A percentile compares a stretch with the other conserved stretches of the same genome.
phyloP scores from a whole-genome alignment of 1,140 invertebrate genomes.

The Dolichoris vasculosae region DNA sequence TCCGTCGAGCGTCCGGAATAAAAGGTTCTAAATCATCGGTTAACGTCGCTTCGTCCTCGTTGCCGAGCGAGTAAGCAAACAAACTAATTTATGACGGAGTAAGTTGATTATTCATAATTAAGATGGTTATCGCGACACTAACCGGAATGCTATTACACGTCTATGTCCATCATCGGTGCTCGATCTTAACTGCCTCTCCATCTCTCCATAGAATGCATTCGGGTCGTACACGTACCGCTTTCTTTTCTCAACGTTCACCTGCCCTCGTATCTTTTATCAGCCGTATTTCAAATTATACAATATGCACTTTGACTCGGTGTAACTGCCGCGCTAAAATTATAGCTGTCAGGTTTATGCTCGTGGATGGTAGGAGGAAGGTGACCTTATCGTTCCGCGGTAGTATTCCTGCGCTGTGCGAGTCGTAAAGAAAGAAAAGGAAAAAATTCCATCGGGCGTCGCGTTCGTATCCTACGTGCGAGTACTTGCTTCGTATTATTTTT shows the following conservation, averaged over 20 bases:
- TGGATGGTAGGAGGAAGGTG: not conserved
- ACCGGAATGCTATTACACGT: not conserved
- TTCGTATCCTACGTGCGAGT: not conserved
- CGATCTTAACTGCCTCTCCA: not conserved
- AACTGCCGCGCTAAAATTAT: constrained; percentile 40
- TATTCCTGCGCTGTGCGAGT: not conserved
- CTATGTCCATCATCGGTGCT: not conserved
- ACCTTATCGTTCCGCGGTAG: constrained; percentile 27
- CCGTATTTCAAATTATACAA: constrained; percentile 44
- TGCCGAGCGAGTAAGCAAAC: not conserved
- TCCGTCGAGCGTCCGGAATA: too few relatives aligned
- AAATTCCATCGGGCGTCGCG: not conserved
- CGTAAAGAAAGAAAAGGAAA: constrained; percentile 22
- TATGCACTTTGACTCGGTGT: constrained; percentile 42
- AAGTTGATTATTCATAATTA: not conserved
- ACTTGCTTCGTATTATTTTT: constrained; percentile 5
- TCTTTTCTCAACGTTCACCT: not conserved
- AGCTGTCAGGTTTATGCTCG: constrained; percentile 32
- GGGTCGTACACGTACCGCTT: not conserved
- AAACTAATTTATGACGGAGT: not conserved
- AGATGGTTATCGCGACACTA: not conserved
- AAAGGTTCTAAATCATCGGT: too few relatives aligned
- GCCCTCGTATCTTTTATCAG: constrained; percentile 30
- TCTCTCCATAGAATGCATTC: not conserved
- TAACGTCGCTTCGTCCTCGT: not conserved